These are phyloP conservation scores for Chaitophorus viminalis DNA, from an alignment of 2,888 invertebrate genomes.

Conservation along the genomic window DNA sequence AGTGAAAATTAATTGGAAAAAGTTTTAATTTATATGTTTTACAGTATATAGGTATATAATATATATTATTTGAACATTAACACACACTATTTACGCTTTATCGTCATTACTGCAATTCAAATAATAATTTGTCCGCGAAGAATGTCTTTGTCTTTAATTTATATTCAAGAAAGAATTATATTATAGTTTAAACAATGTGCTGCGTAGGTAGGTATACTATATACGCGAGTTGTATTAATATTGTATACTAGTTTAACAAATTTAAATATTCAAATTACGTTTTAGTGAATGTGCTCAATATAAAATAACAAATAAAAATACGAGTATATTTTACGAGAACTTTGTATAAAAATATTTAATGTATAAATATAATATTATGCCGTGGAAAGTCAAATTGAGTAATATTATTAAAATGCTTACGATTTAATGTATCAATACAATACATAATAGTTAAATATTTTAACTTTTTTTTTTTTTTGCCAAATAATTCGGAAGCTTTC, in stretches of 20 bases:
- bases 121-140: neutral
- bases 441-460: no score
- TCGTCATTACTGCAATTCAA: neutral
- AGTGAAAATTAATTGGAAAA: slow-evolving; percentile 38
- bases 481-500: no score
- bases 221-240: no score
- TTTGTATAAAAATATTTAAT: no score
- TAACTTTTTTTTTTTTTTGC: no score
- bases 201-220: neutral
- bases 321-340: neutral
- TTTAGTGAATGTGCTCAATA: neutral
- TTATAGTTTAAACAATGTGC: neutral
- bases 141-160: neutral
- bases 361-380: no score
- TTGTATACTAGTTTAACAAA: neutral
- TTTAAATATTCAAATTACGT: neutral
- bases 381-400: no score
- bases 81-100: slow-evolving; percentile 12
- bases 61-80: neutral
- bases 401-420: no score
- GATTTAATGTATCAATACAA: no score
- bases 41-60: neutral
- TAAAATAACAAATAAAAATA: neutral
- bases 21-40: slow-evolving; percentile 5
- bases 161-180: neutral